Evolutionary conservation across 2,888 invertebrate genomes (phyloP), one percentile per base, ranked within the genome.

Genomic region (Heliconius sara): DNA sequence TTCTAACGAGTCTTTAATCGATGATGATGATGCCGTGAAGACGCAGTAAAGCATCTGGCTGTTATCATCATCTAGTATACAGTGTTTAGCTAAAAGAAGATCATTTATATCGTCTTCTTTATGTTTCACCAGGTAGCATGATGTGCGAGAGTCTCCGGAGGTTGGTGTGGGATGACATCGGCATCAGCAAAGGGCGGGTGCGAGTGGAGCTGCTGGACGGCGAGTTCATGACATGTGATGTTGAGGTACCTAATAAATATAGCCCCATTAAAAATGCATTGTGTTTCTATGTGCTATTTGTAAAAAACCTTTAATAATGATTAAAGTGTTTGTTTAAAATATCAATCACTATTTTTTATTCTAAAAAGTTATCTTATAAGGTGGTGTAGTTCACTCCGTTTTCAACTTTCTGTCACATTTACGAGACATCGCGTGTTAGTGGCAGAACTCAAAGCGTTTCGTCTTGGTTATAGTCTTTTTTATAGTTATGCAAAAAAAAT

Each of bases 141-240:
- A 95, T 95, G 95, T 93, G 94, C 80, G 95, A 95, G 85, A 95
- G 95, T 83, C 89, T 93, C 65, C 93, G 94, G 0, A 90, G 93
- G 5, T 88, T 95, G 79, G 92, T 94, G 30, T 91, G 92, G 0
- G 94, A 94, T 30, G 95, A 94, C 79, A 84, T 85, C 83, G 79
- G 84, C 87, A 88, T 88, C 74, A 89, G 88, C 79, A 88, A 83
- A 85, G 91, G 84, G 83, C 96, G 97, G 74, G 97, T 98, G 67
- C 96, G 97, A 85, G 96, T 99, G 76, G 97, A 97, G 83, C 96
- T 99, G 85, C 95, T 99, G 78, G 98, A 98, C 93, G 98, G 98
- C 79, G 97, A 97, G 76, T 96, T 97, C 79, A 95, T 97, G 90
- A 98, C 98, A 86, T 95, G 98, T 73, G 96, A 97, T 83, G 96